These are phyloP conservation scores for Rhinichthys osculus DNA, from an alignment of 2,797 vertebrate species.

Conservation along the genomic window DNA sequence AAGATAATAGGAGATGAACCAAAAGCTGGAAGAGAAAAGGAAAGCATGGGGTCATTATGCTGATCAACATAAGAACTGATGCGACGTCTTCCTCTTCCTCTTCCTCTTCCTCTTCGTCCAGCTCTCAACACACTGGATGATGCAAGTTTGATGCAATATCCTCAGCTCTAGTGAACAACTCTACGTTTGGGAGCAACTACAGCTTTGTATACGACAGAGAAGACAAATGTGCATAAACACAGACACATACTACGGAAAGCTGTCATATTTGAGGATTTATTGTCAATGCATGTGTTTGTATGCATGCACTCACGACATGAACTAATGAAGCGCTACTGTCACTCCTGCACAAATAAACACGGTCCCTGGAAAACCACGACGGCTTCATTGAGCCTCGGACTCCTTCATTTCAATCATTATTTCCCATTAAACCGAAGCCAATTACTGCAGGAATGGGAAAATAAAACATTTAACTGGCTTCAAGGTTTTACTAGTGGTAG, in stretches of 20 bases:
- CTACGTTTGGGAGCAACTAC: background rate
- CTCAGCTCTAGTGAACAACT: background rate
- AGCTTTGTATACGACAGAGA: background rate
- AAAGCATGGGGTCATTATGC: background rate
- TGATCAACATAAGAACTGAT: background rate
- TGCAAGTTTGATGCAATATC: slow-evolving; percentile 66
- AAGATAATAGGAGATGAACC: background rate
- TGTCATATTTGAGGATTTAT: background rate
- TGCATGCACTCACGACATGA: background rate
- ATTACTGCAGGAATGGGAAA: background rate
- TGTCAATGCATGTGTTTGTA: background rate
- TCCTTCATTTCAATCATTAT: slow-evolving; percentile 10
- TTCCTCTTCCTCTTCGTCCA: slow-evolving; percentile 4
- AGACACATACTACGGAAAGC: background rate
- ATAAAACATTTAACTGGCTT: slow-evolving; percentile 8
- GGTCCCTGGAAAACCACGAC: background rate
- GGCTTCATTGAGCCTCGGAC: background rate
- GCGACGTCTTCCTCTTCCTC: background rate
- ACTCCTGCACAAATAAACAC: background rate
- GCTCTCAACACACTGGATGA: slow-evolving; percentile 57
- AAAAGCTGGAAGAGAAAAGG: no score
- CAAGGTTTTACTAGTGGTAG: background rate
- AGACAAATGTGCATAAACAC: background rate
- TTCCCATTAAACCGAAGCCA: background rate
- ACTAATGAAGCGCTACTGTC: background rate